phyloP scores from a whole-genome alignment of 2,888 invertebrate species.

The Orthonevra nobilis region DNA sequence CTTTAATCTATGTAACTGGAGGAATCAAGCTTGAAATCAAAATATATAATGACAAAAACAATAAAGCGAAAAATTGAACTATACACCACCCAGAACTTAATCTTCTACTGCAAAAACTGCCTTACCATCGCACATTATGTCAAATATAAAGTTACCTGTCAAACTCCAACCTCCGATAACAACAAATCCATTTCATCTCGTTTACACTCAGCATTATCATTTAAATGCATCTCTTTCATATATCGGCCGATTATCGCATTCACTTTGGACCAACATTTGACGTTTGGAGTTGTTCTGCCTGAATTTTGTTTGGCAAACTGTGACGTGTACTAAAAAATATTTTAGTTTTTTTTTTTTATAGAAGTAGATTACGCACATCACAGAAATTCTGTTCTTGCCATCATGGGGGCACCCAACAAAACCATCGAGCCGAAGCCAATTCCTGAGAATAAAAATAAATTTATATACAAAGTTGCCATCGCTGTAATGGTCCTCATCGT shows the following conservation, averaged over 20 bases:
- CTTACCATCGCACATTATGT: neutral
- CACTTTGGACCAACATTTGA: constrained; percentile 39
- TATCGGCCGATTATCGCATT: constrained; percentile 14
- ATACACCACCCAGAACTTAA: too few relatives aligned
- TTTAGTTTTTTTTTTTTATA: constrained; percentile 1
- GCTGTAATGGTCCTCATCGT: constrained; percentile 74
- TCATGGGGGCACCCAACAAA: constrained; percentile 23
- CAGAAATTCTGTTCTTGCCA: constrained; percentile 29
- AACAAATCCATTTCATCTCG: constrained; percentile 37
- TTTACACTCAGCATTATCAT: neutral
- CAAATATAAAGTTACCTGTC: neutral
- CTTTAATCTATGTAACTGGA: too few relatives aligned
- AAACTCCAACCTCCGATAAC: constrained; percentile 11
- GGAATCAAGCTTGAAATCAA: too few relatives aligned
- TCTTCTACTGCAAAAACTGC: too few relatives aligned
- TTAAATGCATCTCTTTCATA: constrained; percentile 4
- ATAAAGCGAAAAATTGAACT: too few relatives aligned
- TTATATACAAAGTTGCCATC: constrained; percentile 72
- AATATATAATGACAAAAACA: too few relatives aligned
- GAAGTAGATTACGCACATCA: constrained; percentile 43
- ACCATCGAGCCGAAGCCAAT: neutral
- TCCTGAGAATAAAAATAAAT: constrained; percentile 22
- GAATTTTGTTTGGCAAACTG: constrained; percentile 34
- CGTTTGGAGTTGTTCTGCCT: constrained; percentile 10
- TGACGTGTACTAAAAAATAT: constrained; percentile 57